Conservation (phyloP, 64 coral and sea anemone genomes). For the Stichodactyla helianthus region DNA sequence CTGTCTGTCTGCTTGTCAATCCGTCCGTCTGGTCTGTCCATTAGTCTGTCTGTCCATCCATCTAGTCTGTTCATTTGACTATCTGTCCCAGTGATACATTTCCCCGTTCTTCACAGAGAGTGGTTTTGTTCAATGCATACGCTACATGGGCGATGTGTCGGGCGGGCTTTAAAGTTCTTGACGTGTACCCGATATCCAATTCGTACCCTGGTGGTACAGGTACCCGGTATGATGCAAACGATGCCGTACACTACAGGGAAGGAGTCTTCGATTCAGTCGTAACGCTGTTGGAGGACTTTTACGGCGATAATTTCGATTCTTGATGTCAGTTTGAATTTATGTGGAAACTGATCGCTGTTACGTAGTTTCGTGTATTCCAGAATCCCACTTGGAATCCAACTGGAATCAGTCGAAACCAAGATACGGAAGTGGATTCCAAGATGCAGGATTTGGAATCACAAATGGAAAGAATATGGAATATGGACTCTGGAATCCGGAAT, state of each 20-base stretch:
- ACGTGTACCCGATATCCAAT: constrained; percentile 61
- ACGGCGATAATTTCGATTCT: neutral
- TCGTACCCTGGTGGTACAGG: constrained; percentile 62
- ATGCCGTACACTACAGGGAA: constrained; percentile 67
- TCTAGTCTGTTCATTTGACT: neutral
- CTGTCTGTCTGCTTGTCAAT: neutral
- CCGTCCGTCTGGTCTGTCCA: too few relatives aligned
- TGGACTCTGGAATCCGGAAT: too few relatives aligned
- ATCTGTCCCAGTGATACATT: neutral
- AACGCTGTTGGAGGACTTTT: constrained; percentile 44
- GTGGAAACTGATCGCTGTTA: too few relatives aligned
- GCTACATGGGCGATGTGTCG: constrained; percentile 81
- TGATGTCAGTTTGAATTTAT: neutral
- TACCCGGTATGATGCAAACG: constrained; percentile 3
- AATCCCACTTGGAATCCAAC: too few relatives aligned
- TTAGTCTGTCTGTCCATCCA: too few relatives aligned
- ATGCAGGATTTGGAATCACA: too few relatives aligned
- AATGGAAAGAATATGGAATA: too few relatives aligned
- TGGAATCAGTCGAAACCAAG: too few relatives aligned
- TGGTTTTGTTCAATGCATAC: constrained; percentile 76
- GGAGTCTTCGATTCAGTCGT: constrained; percentile 60
- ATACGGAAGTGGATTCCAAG: too few relatives aligned
- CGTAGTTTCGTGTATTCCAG: too few relatives aligned
- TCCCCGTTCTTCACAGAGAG: constrained; percentile 37
- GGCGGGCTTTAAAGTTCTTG: constrained; percentile 59